phyloP scores from a whole-genome alignment of 2,113 vertebrate genomes.

The Porphyrio hochstetteri region DNA sequence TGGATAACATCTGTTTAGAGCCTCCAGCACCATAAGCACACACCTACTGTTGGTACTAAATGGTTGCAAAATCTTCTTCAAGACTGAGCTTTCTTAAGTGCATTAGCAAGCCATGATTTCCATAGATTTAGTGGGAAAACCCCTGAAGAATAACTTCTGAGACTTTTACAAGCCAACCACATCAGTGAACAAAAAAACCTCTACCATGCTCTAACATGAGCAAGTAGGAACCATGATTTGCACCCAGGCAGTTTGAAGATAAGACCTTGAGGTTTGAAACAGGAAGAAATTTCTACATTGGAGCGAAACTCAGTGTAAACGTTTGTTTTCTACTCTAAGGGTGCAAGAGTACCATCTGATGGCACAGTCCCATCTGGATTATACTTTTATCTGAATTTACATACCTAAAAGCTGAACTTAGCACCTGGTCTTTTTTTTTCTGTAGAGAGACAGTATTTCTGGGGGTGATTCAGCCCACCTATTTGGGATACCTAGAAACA shows the following conservation, averaged over 20 bases:
- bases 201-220: not conserved
- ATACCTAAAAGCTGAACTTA: not conserved
- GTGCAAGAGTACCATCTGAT: not conserved
- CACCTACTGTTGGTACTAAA: not conserved
- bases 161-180: not conserved
- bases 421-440: not conserved
- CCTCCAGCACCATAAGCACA: not conserved
- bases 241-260: not conserved
- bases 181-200: not conserved
- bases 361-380: not conserved
- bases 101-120: not conserved
- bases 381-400: not conserved
- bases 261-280: not conserved
- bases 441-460: not conserved
- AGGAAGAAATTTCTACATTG: not conserved
- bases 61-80: not conserved
- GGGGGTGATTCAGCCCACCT: not conserved
- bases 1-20: not conserved
- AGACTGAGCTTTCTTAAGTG: not conserved
- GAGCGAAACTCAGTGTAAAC: not conserved
- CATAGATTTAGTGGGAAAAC: not conserved
- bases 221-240: not conserved
- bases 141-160: not conserved
- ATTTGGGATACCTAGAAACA: not conserved
- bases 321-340: not conserved